Conservation (phyloP, 1,140 invertebrate species). For the Achatina immaculata region DNA sequence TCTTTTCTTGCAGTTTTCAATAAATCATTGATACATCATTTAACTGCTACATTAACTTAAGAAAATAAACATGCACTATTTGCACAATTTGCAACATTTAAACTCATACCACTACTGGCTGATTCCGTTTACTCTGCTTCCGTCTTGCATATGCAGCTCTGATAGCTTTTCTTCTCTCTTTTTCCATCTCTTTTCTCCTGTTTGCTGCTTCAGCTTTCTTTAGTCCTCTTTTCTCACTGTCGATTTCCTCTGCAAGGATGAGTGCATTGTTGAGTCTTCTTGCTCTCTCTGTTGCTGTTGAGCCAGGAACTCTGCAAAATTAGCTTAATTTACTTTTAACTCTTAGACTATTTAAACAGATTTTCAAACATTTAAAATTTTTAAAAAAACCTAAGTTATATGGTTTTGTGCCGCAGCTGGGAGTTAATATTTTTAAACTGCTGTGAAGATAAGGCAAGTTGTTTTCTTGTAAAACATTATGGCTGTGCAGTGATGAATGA, state of each 20-base stretch:
- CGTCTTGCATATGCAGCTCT: slow-evolving; percentile 61
- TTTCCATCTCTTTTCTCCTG: slow-evolving; percentile 63
- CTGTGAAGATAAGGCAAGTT: too few relatives aligned
- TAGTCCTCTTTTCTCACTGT: slow-evolving; percentile 55
- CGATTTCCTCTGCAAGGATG: slow-evolving; percentile 55
- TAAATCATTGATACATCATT: too few relatives aligned
- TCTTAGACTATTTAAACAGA: too few relatives aligned
- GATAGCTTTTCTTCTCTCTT: slow-evolving; percentile 63
- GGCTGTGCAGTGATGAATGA: too few relatives aligned
- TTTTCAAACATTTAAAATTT: too few relatives aligned
- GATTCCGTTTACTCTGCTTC: slow-evolving; percentile 60
- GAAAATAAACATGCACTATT: neutral
- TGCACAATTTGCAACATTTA: neutral
- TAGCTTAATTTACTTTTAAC: too few relatives aligned
- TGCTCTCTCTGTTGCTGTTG: slow-evolving; percentile 57
- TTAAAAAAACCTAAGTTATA: too few relatives aligned
- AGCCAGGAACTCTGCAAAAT: slow-evolving; percentile 47
- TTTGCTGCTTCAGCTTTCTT: slow-evolving; percentile 50
- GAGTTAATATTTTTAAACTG: too few relatives aligned
- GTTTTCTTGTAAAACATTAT: too few relatives aligned
- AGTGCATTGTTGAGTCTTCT: slow-evolving; percentile 48
- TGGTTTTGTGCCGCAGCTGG: too few relatives aligned
- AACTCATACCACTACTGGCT: slow-evolving; percentile 38
- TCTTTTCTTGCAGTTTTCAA: too few relatives aligned
- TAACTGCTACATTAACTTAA: too few relatives aligned